Percentiles rank a stretch among this genome's conserved stretches.
phyloP scores from a whole-genome alignment of 1,140 invertebrate species.

The Drosophila parvula region DNA sequence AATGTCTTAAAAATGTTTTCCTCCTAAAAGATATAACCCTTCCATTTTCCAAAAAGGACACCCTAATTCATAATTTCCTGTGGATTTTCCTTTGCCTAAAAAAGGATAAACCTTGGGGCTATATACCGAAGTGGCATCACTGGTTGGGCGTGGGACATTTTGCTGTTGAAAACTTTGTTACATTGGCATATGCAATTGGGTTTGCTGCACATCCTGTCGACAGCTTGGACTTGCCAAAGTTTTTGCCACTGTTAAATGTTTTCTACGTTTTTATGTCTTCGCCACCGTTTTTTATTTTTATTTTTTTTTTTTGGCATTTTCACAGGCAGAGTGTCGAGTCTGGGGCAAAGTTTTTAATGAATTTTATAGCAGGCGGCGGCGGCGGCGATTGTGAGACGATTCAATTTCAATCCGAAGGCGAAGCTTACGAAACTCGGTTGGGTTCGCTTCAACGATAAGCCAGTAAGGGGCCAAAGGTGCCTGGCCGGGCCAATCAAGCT shows the following conservation, averaged over 20 bases:
- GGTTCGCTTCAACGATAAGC: conserved; percentile 44
- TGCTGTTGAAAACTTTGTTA: conserved; percentile 64
- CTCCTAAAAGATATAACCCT: neutral
- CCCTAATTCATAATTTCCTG: conserved; percentile 8
- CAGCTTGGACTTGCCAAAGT: conserved; percentile 78
- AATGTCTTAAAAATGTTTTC: neutral
- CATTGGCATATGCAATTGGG: conserved; percentile 81
- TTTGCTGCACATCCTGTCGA: conserved; percentile 80
- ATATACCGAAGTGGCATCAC: conserved; percentile 25
- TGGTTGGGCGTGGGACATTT: conserved; percentile 50
- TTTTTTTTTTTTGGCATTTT: conserved; percentile 44
- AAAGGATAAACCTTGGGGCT: neutral
- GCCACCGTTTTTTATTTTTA: conserved; percentile 57
- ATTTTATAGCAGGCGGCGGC: conserved; percentile 72
- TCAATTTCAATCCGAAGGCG: conserved; percentile 33
- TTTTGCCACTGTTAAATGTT: conserved; percentile 77
- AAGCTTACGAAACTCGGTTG: conserved; percentile 54
- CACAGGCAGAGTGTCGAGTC: conserved; percentile 17
- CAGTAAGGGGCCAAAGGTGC: conserved; percentile 54
- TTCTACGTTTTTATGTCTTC: conserved; percentile 56
- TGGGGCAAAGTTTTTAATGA: conserved; percentile 75
- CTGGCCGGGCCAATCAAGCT: conserved; percentile 66
- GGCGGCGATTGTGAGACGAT: conserved; percentile 48
- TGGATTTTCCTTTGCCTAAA: conserved; percentile 2
- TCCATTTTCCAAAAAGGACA: neutral